Evolutionary conservation across 2,888 invertebrate genomes (phyloP), one percentile per base, ranked within the genome.

Genomic region (Drosophila longiperda): DNA sequence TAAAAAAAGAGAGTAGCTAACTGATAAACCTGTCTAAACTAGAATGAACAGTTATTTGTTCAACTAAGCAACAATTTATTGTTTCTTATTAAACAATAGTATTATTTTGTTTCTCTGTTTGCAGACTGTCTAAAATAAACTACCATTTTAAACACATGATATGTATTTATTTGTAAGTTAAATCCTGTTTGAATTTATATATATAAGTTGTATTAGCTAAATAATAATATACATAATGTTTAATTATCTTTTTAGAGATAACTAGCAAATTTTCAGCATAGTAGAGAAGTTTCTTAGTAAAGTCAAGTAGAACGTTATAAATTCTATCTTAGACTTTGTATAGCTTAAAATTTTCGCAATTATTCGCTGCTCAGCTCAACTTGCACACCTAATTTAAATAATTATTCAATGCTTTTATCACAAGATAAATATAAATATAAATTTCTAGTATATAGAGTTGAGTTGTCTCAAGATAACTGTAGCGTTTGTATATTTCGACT

Each of bases 401-500:
- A 52, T 34, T 58, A 53, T 69, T 59, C 70, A 69, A 53, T 33
- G 42, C 38, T 69, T 58, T 65, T 72, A 73, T 65, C 71, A 70
- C 53, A 29, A 76, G 71, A 63, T 64, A 61, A 57, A 55, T 67
- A 12, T 26, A 26, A n/a, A n/a, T 29, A 29, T 29, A 11, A 40
- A 20, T 26, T 55, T 66, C 48, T 64, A 33, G 45, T 29, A 40
- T 32, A 45, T 23, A 54, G 17, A 17, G 11, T 50, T 63, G 45
- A 57, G 55, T 36, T 23, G 59, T 55, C 50, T 15, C 49, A 59
- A 73, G 83, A 77, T 83, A 83, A 78, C 65, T 78, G 67, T 73
- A 29, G 34, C 12, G 45, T 7, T 70, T 63, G 55, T 80, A 73
- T 61, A 76, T 76, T 68, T 40, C 49, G 38, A 36, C 64, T 79